Base-by-base conservation (phyloP, 1,140 invertebrate genomes). In the Homarus americanus region DNA sequence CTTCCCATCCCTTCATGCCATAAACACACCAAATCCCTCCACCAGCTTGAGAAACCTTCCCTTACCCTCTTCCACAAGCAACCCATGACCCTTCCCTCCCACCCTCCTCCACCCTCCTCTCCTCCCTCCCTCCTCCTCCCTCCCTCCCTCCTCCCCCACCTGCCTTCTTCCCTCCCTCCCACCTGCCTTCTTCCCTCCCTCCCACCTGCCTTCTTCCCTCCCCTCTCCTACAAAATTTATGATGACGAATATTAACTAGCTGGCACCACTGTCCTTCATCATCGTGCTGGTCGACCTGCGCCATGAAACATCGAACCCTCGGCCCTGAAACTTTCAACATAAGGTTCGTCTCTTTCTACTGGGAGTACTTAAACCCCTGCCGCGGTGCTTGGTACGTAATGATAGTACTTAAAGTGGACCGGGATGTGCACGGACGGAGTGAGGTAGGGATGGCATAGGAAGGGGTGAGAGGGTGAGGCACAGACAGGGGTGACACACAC, bases 161-260 rank as follows among this genome's bases (percentile, higher is more conserved):
- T n/a, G 0, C n/a, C 38, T n/a, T 15, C n/a, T n/a, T 36, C 34
- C n/a, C 38, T n/a, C 34, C 0, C 1, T n/a, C 5, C 20, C 24
- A 12, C 38, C 32, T 24, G 9, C 44, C 32, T 28, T 20, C 72
- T 58, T 5, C 32, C 38, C 38, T 36, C 63, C 69, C 66, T 36
- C 28, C 36, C 24, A 12, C 72, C 15, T 36, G 9, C 32, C 38
- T 32, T 9, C 75, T n/a, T 80, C 5, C 78, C 38, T 40, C 44
- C 44, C 44, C 78, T 44, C 78, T 12, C 32, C 72, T 75, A 36
- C 72, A 75, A 36, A 75, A 75, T 36, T 53, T 28, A 40, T 75
- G 20, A 38, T 58, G 36, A 63, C 82, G 82, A 83, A 83, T 83
- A 83, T 83, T 83, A 83, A 83, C 32, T 38, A 66, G 58, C 82